Evolutionary conservation across 2,888 invertebrate species (phyloP), one percentile per base, ranked within the genome.

Genomic region (Sinopyrophorus schimmeli): DNA sequence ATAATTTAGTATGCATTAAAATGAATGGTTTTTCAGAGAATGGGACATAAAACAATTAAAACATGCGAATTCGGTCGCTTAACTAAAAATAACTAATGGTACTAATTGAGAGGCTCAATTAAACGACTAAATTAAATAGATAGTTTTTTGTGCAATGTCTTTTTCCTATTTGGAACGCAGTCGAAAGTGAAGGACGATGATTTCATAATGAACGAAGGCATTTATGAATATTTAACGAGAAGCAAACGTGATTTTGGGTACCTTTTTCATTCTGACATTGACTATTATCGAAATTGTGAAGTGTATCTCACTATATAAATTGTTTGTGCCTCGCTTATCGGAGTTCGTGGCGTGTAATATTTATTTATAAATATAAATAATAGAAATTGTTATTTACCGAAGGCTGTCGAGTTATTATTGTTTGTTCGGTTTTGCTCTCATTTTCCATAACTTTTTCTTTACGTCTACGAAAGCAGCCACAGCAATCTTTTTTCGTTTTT

Each of bases 221-320:
- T n/a, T n/a, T n/a, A n/a, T n/a, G n/a, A n/a, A n/a, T n/a, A n/a
- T n/a, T n/a, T n/a, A n/a, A n/a, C n/a, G n/a, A n/a, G n/a, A n/a
- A n/a, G 9, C 5, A 3, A 11, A 30, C 20, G 30, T 30, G 26
- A 11, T 7, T 9, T 12, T 41, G 10, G 15, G 47, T 34, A 32
- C 30, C 37, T 28, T 28, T 41, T 37, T 30, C 11, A 49, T 43
- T 52, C 40, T 52, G 52, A 47, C 52, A 52, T 15, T 5, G 24
- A 14, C 7, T 10, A 32, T 32, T 20, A 15, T n/a, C n/a, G n/a
- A 3, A 32, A 32, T 7, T 5, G 10, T 3, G 2, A 30, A 7
- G 5, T 30, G 10, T n/a, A n/a, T n/a, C n/a, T n/a, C n/a, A n/a
- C n/a, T n/a, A n/a, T n/a, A n/a, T n/a, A n/a, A n/a, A n/a, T n/a